Base-by-base conservation (phyloP, 2,797 vertebrate species). In the Sparidentex hasta region DNA sequence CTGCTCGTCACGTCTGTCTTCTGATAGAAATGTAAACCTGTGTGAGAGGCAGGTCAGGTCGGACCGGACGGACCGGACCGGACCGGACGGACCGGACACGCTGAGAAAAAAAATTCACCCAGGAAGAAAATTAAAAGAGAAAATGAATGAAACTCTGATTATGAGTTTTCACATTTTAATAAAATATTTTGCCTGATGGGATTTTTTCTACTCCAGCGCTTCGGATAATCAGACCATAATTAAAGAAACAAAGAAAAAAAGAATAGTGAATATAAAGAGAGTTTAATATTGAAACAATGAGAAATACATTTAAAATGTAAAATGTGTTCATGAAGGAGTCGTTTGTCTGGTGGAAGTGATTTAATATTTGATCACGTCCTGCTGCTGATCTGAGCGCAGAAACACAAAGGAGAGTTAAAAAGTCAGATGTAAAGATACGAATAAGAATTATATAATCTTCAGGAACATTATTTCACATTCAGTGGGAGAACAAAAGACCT, bases 21-120 rank as follows among this genome's bases (percentile, higher is more conserved):
- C 56, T 78, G 80, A 86, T 81, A 72, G 73, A 83, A 84, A 82
- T 51, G 64, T 80, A 25, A 82, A 52, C 54, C 27, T 58, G 54
- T 13, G 41, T 21, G 66, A 67, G 46, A 23, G 13, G 59, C 76
- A n/a, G 61, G 59, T n/a, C 61, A 3, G 8, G 51, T 21, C 18
- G 18, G 25, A n/a, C n/a, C n/a, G n/a, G n/a, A n/a, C n/a, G n/a
- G n/a, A n/a, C n/a, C n/a, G n/a, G n/a, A n/a, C n/a, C n/a, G n/a
- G n/a, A n/a, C n/a, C n/a, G n/a, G 38, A 29, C n/a, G n/a, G 38
- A 29, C 0, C 21, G 3, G 14, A 1, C 1, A 25, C 16, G 3
- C 6, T 1, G 1, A 18, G 2, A 16, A 4, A n/a, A n/a, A n/a
- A 1, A 12, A 2, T n/a, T 27, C 11, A 29, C 3, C 23, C 63